Base-by-base conservation (phyloP, 2,113 vertebrate genomes). In the Tetrax tetrax region DNA sequence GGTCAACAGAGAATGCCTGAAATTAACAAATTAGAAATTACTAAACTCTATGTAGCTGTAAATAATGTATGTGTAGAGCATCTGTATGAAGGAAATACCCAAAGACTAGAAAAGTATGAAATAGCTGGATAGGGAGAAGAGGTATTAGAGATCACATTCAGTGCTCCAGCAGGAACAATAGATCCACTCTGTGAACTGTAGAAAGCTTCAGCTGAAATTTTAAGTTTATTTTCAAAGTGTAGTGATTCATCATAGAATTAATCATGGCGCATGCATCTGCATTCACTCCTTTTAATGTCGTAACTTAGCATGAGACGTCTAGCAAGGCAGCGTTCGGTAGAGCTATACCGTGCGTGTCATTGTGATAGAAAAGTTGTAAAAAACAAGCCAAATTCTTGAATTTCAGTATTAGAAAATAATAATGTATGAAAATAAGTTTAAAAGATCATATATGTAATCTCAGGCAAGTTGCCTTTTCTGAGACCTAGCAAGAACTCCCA, bases 291-390 rank as follows among this genome's bases (percentile, higher is more conserved):
- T 70, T 94, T 82, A 24, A n/a, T 80, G 68, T 54, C 31, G 9
- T 4, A 45, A 20, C 69, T 43, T 29, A 12, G 8, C 31, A 47
- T 64, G 54, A 74, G 54, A 51, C 22, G 33, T 43, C 77, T 71
- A 64, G 24, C 10, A 86, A 89, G 27, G 12, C 78, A n/a, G 11
- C 63, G 38, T 75, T 57, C 11, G 54, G 53, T 16, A 8, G 48
- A 70, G 10, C 35, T 77, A 0, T 51, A 1, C 35, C 54, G n/a
- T 72, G 22, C 3, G 4, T 11, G 5, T 25, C 28, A 5, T 6
- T 43, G 47, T 28, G 28, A 22, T 10, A 75, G 45, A 13, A 35
- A 64, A 57, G 48, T 43, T 4, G 20, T 38, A 6, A 47, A 80
- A 69, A 79, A 20, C 22, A 50, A 92, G 35, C 11, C 19, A 25